Base-by-base conservation (phyloP, 2,113 vertebrate genomes). In the Aptenodytes forsteri region DNA sequence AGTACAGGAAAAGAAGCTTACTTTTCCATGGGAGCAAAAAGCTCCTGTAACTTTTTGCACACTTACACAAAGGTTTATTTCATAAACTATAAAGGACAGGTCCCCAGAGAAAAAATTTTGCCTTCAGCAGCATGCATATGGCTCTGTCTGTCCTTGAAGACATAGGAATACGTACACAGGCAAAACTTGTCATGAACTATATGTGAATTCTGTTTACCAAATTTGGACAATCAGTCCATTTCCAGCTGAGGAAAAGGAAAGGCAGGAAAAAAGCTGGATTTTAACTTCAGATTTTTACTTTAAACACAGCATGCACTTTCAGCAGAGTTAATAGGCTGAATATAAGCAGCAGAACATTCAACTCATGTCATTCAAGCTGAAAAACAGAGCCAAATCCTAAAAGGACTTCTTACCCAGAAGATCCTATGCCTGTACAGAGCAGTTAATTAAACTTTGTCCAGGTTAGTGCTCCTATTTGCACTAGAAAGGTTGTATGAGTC, bases 191-290 rank as follows among this genome's bases (percentile, higher is more conserved):
- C 27, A 80, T 14, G 29, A 62, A 70, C 13, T 27, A 23, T 34
- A 54, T 25, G n/a, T 59, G 86, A 84, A 70, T 78, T 72, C 73
- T 42, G 64, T 86, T 94, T 90, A 40, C 7, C 36, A 69, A 62
- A 70, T 84, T 70, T 65, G 81, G 72, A 83, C 90, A 95, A 90
- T 67, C 56, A 59, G 67, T 70, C 71, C 65, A 61, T 90, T 96
- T 94, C 67, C 44, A 96, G 62, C 29, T 10, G 59, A 96, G 66
- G 49, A 94, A 93, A 84, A 96, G 58, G 59, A 82, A 96, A 96
- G 69, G 32, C 7, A 50, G 11, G 7, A 44, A n/a, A 66, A 84
- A 47, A 40, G 10, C 19, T 32, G 26, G 26, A 76, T 26, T 69
- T 20, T 42, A 42, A 42, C 42, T 42, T 42, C 42, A 42, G 14